These are phyloP conservation scores for Cryptoblepharus egeriae DNA, from an alignment of 2,797 vertebrate genomes.

Conservation along the genomic window DNA sequence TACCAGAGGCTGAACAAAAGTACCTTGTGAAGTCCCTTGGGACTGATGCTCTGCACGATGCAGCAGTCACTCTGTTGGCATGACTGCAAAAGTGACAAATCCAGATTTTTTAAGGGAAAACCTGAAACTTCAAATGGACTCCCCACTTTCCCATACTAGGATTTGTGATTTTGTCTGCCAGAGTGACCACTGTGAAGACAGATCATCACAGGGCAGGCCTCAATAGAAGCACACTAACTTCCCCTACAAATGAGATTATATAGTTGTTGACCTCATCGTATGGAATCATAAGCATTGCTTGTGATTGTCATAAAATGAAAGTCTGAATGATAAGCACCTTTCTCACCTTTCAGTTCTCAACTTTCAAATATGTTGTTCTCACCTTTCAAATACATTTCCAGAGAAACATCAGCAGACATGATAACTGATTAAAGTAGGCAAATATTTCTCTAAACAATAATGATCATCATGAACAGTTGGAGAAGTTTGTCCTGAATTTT, in stretches of 20 bases:
- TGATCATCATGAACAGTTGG: not conserved
- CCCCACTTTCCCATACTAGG: not conserved
- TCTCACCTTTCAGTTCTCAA: too few relatives aligned
- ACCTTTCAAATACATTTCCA: not conserved
- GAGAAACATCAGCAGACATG: not conserved
- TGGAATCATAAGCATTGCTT: not conserved
- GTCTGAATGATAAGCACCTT: not conserved
- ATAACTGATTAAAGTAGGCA: not conserved
- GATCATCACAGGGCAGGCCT: not conserved
- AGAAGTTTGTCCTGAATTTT: not conserved
- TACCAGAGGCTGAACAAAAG: too few relatives aligned
- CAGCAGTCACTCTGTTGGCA: too few relatives aligned
- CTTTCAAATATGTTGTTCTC: too few relatives aligned
- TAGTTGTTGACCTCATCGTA: too few relatives aligned
- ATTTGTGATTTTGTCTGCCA: not conserved
- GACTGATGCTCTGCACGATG: too few relatives aligned
- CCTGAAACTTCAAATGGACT: not conserved
- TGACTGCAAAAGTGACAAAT: too few relatives aligned
- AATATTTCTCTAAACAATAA: rapidly evolving
- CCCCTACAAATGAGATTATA: not conserved
- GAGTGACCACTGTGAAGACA: not conserved
- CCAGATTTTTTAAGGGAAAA: not conserved
- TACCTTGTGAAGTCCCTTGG: too few relatives aligned
- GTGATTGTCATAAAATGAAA: not conserved
- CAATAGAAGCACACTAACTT: not conserved